Conservation (phyloP, 1,140 invertebrate genomes). For the Procambarus virginalis region DNA sequence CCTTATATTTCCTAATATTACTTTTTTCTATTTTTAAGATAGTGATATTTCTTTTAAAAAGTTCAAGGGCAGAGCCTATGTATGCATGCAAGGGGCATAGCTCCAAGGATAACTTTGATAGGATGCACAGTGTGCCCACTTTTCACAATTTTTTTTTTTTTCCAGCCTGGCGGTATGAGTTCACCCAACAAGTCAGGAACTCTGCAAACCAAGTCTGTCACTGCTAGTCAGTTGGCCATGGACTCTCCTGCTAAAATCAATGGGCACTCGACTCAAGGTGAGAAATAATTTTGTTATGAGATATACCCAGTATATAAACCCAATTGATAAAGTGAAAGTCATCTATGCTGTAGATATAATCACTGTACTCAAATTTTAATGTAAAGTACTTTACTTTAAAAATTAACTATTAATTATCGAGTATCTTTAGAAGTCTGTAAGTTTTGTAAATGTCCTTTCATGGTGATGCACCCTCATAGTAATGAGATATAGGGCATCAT, state of each 20-base stretch:
- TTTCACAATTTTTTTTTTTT: not conserved
- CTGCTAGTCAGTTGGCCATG: conserved; percentile 89
- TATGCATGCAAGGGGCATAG: too few relatives aligned
- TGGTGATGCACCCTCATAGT: not conserved
- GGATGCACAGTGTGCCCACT: too few relatives aligned
- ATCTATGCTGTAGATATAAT: not conserved
- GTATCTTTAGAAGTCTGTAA: not conserved
- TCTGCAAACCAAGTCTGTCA: conserved; percentile 90
- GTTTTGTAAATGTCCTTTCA: not conserved
- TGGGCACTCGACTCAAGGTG: conserved; percentile 70
- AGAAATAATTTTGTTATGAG: not conserved
- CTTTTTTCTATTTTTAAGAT: too few relatives aligned
- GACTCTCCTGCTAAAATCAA: conserved; percentile 81
- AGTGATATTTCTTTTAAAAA: too few relatives aligned
- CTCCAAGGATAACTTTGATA: too few relatives aligned
- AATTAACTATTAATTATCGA: not conserved
- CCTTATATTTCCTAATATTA: too few relatives aligned
- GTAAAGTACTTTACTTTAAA: not conserved
- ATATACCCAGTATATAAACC: not conserved
- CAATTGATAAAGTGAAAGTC: not conserved
- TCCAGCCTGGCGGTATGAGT: conserved; percentile 58
- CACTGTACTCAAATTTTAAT: not conserved
- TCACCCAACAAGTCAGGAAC: conserved; percentile 78
- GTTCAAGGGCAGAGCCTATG: too few relatives aligned
- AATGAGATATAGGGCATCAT: not conserved